Conservation (phyloP, 2,113 vertebrate genomes). For the Stegastes partitus region DNA sequence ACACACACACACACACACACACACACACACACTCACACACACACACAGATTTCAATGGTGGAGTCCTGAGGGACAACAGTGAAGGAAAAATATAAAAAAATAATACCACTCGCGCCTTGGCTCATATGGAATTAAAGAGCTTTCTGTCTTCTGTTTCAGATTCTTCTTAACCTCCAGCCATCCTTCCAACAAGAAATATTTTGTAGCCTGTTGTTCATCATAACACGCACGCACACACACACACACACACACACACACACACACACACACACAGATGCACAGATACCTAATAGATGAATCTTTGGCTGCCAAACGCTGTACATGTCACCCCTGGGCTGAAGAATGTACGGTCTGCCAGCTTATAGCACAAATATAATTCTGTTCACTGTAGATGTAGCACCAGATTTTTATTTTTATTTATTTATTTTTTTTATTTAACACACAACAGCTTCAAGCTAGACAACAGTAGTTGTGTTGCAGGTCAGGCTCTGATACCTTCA, state of each 20-base stretch:
- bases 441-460: neutral
- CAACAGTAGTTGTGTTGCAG: conserved; percentile 2
- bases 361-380: conserved; percentile 51
- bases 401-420: conserved; percentile 11
- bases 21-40: conserved; percentile 6
- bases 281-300: conserved; percentile 43
- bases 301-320: conserved; percentile 43
- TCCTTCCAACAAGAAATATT: conserved; percentile 68
- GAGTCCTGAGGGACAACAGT: conserved; percentile 59
- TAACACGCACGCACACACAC: conserved; percentile 35
- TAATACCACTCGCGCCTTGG: conserved; percentile 38
- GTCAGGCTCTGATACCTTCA: neutral
- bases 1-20: conserved; percentile 19
- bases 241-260: conserved; percentile 31
- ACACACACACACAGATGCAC: conserved; percentile 18
- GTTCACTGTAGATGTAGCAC: neutral
- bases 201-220: conserved; percentile 66
- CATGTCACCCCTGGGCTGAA: conserved; percentile 56
- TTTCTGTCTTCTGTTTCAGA: conserved; percentile 57
- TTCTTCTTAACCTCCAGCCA: conserved; percentile 65
- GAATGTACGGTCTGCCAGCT: conserved; percentile 30
- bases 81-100: conserved; percentile 43
- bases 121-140: conserved; percentile 71
- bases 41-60: conserved; percentile 30
- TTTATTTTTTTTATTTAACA: neutral